These are phyloP conservation scores for Aporophyla lueneburgensis DNA, from an alignment of 2,888 invertebrate species.

Conservation along the genomic window DNA sequence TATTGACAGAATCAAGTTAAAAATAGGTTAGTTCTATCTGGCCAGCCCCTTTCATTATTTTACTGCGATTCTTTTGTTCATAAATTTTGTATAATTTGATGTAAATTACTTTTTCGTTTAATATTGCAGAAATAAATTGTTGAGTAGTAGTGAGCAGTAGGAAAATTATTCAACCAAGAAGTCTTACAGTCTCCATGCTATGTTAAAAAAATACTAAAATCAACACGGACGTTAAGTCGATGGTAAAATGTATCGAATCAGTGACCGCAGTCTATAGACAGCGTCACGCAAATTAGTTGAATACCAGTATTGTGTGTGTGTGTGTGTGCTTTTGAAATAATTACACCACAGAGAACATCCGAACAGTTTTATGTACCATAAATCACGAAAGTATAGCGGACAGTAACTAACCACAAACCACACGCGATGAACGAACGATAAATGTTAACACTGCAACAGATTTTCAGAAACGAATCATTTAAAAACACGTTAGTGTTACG, in stretches of 20 bases:
- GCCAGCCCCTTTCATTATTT: not conserved
- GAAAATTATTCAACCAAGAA: not conserved
- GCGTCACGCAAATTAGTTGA: not conserved
- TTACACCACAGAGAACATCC: not conserved
- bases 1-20: not conserved
- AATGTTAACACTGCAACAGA: not conserved
- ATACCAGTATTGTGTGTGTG: too few species aligned
- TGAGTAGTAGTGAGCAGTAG: not conserved
- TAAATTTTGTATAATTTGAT: not conserved
- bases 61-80: not conserved
- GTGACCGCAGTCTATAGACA: not conserved
- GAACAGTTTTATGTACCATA: not conserved
- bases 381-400: constrained; percentile 10
- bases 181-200: not conserved
- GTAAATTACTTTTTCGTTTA: not conserved
- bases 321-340: not conserved
- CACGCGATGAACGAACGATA: not conserved
- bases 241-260: constrained; percentile 2
- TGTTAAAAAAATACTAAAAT: not conserved
- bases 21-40: not conserved
- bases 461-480: not conserved
- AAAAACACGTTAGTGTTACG: not conserved
- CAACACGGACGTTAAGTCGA: not conserved
- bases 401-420: constrained; percentile 16
- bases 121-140: not conserved